Evolutionary conservation across 2,888 invertebrate species (phyloP).

Genomic region (Carpatolechia fugitivella): DNA sequence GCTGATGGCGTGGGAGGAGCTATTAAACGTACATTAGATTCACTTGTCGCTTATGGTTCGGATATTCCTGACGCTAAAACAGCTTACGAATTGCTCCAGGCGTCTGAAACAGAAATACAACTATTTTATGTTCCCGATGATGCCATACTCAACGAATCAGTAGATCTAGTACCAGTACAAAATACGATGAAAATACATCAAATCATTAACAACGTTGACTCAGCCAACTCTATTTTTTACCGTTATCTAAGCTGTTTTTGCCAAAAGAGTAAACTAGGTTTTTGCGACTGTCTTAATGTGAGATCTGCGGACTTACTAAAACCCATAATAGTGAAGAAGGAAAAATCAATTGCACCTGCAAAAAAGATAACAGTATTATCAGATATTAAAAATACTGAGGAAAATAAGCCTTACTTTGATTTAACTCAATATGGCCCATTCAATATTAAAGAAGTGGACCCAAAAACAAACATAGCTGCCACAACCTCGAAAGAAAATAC

Average conservation of each 20-base stretch:
- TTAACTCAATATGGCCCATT: not conserved
- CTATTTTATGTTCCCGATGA: not conserved
- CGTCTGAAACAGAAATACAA: not conserved
- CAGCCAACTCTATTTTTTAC: not conserved
- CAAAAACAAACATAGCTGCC: not conserved
- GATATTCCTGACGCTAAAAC: constrained; percentile 13
- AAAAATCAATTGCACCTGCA: not conserved
- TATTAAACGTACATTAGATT: constrained; percentile 17
- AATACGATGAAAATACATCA: not conserved
- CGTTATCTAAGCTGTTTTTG: not conserved
- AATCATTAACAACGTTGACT: not conserved
- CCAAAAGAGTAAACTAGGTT: not conserved
- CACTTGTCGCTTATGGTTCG: constrained; percentile 1
- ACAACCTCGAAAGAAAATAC: not conserved
- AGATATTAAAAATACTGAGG: not conserved
- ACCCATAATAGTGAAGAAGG: not conserved
- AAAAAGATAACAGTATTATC: not conserved
- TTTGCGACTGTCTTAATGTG: constrained; percentile 5
- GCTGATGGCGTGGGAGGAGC: constrained; percentile 22
- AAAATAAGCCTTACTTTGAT: constrained; percentile 1
- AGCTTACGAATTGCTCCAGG: not conserved
- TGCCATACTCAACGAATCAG: not conserved
- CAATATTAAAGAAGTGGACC: not conserved
- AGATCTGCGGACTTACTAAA: not conserved
- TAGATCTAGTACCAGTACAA: not conserved